A percentile compares a stretch with the other conserved stretches of the same genome.
Evolutionary conservation across 1,140 invertebrate species (phyloP).

Genomic region (Agrilus planipennis): DNA sequence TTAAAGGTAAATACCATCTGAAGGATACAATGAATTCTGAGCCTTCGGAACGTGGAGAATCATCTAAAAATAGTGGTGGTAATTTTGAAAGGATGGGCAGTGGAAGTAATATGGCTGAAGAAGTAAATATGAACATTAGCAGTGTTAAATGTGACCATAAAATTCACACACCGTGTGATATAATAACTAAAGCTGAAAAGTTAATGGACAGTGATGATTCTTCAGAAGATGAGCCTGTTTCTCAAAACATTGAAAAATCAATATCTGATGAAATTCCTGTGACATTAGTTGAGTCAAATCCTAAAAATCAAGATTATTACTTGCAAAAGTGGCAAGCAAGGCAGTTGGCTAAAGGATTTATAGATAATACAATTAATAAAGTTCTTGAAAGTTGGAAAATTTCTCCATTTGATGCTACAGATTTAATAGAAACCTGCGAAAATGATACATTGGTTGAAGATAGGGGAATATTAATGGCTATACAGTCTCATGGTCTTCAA

Average conservation of each 20-base stretch:
- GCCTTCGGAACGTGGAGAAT: neutral
- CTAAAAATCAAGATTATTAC: slow-evolving; percentile 38
- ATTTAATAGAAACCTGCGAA: slow-evolving; percentile 40
- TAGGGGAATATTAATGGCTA: slow-evolving; percentile 53
- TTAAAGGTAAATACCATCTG: slow-evolving; percentile 48
- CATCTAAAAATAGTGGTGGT: too few relatives aligned
- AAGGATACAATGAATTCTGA: slow-evolving; percentile 34
- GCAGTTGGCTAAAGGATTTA: slow-evolving; percentile 54
- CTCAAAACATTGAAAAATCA: slow-evolving; percentile 17
- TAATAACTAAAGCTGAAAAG: slow-evolving; percentile 21
- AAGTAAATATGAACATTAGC: neutral
- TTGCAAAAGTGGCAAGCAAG: slow-evolving; percentile 52
- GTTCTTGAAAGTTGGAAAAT: slow-evolving; percentile 50
- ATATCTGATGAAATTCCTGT: slow-evolving; percentile 25
- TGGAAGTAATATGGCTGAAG: too few relatives aligned
- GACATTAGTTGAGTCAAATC: slow-evolving; percentile 20
- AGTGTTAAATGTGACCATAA: slow-evolving; percentile 8
- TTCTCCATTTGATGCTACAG: slow-evolving; percentile 40
- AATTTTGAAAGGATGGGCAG: too few relatives aligned
- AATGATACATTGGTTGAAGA: slow-evolving; percentile 47
- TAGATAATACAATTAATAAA: slow-evolving; percentile 61
- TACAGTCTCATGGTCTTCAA: slow-evolving; percentile 48
- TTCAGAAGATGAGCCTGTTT: slow-evolving; percentile 13
- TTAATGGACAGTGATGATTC: slow-evolving; percentile 19
- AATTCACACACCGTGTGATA: neutral